Percentiles rank a stretch among this genome's conserved stretches.
Conservation (phyloP, 2,888 invertebrate genomes). For the Apamea anceps region DNA sequence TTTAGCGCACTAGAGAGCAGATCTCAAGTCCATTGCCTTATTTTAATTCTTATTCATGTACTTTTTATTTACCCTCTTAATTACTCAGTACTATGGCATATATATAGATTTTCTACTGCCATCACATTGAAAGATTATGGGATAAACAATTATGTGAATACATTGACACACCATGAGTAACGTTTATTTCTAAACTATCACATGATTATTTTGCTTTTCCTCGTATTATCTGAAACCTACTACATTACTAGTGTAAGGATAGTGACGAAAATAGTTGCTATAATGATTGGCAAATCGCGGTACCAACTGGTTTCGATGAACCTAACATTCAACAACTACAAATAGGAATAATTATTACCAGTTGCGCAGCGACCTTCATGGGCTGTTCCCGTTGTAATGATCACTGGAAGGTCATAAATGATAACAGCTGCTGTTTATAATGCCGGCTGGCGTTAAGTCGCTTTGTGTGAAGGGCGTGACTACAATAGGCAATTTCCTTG, state of each 20-base stretch:
- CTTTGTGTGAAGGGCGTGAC: slow-evolving; percentile 11
- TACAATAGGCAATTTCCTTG: slow-evolving; percentile 6
- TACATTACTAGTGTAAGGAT: slow-evolving; percentile 51
- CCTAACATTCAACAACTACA: slow-evolving; percentile 13
- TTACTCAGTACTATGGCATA: slow-evolving; percentile 70
- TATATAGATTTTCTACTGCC: slow-evolving; percentile 69
- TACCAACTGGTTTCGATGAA: slow-evolving; percentile 27
- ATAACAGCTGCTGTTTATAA: slow-evolving; percentile 27
- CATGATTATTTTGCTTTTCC: slow-evolving; percentile 45
- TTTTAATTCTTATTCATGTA: slow-evolving; percentile 65
- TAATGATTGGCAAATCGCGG: not conserved
- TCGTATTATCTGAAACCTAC: slow-evolving; percentile 32
- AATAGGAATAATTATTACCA: slow-evolving; percentile 10
- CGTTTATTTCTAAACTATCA: slow-evolving; percentile 62
- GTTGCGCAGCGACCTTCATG: not conserved
- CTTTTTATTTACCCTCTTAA: slow-evolving; percentile 60
- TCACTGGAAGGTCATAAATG: slow-evolving; percentile 32
- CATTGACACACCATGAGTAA: slow-evolving; percentile 61
- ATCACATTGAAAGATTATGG: slow-evolving; percentile 57
- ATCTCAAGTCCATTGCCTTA: slow-evolving; percentile 65
- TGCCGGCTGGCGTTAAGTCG: not conserved
- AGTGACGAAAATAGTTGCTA: slow-evolving; percentile 21
- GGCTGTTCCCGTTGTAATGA: slow-evolving; percentile 1
- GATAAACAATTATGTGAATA: slow-evolving; percentile 53
- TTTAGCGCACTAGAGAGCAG: slow-evolving; percentile 70